Base-by-base conservation (phyloP, 2,888 invertebrate species). In the Prenolepis imparis region DNA sequence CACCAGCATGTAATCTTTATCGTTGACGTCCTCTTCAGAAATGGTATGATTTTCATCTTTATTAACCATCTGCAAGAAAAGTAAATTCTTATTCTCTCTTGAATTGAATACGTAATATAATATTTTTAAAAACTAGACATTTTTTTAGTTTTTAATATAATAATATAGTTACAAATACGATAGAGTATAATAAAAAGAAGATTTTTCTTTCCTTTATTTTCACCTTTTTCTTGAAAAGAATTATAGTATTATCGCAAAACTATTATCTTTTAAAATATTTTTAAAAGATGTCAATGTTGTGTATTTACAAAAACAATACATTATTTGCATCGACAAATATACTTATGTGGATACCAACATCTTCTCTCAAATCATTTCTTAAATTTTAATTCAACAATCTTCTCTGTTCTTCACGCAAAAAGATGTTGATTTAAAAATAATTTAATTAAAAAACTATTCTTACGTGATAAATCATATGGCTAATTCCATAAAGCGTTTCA, bases 1-100 rank as follows among this genome's bases (percentile, higher is more conserved):
- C 11, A 96, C 95, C 1, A 95, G 95, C 85, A 96, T 96, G 86
- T 97, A 94, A 91, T 94, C 88, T 2, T 88, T 90, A 1, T 94
- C 93, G 3, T 84, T 84, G 12, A 93, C 74, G 11, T 92, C 88
- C 18, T 91, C 91, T 0, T 84, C 64, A 57, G 82, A 73, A 8
- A 86, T 8, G 15, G 41, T 89, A 0, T 84, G 12, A 57, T 90
- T 90, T 39, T 2, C 44, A 9, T 87, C 78, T 9, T n/a, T 11
- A 28, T 41, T 75, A 48, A 82, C 41, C 32, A 91, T 32, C 93
- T 93, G 61, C 21, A 52, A 75, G 24, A 15, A 61, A 36, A 63
- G 41, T 59, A 28, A 83, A 11, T n/a, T 44, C 41, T 64, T 67
- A 12, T 74, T 36, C 11, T 24, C 0, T 36, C 5, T 32, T 28